Evolutionary conservation across 2,113 vertebrate genomes (phyloP), one percentile per base, ranked within the genome.

Genomic region (Gymnarchus niloticus): DNA sequence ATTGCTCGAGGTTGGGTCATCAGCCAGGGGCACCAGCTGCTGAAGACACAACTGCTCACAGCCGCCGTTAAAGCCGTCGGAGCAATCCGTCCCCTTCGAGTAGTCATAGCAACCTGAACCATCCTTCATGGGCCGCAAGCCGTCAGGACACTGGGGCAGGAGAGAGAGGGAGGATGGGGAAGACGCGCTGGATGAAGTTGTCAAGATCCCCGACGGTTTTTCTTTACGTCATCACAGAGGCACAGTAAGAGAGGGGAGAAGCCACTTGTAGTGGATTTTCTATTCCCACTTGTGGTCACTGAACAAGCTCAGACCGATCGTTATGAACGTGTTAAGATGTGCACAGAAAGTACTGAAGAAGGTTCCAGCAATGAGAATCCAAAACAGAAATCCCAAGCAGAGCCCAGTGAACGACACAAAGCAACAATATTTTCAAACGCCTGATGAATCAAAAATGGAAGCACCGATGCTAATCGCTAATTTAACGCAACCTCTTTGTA

Each of bases 21-120:
- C 94, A 57, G 95, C 94, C 83, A 98, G 94, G 28, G 98, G 96
- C 51, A 98, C 94, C 0, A 96, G 96, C 92, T 99, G 97, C 93
- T 99, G 98, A 5, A 99, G 95, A 87, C 98, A 99, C 33, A 99
- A 95, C 93, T 99, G 98, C 91, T 99, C 98, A 0, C 98, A 99
- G 89, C 98, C 98, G 0, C 98, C 98, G 0, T 99, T 99, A 93
- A 98, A 98, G 88, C 98, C 98, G 0, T 99, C 98, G 0, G 98
- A 98, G 91, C 98, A 99, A 93, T 99, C 98, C 0, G 98, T 98
- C 83, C 98, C 98, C 92, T 96, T 96, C 85, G 97, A 97, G 93
- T 95, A 97, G 92, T 99, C 97, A 12, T 97, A 99, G 95, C 98
- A 99, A 85, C 98, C 98, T 0, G 97, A 97, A 84, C 96, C 97